These are phyloP conservation scores for Megalurothrips usitatus DNA, from an alignment of 2,888 invertebrate genomes.

Conservation along the genomic window DNA sequence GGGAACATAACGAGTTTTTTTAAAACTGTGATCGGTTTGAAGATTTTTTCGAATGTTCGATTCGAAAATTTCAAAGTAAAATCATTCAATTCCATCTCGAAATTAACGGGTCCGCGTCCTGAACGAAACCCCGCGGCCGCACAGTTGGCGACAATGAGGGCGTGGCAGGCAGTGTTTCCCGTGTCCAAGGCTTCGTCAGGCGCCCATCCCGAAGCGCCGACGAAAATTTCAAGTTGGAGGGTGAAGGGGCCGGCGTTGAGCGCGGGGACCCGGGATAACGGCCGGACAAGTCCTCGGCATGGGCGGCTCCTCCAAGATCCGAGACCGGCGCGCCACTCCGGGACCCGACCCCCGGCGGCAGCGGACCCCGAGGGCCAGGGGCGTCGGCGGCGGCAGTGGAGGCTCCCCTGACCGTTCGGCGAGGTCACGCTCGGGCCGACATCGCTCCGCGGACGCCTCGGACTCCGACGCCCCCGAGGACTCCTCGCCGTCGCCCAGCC, in stretches of 20 bases:
- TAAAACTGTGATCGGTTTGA: too few species aligned
- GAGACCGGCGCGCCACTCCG: background rate
- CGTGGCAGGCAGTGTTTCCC: background rate
- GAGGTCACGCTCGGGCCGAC: background rate
- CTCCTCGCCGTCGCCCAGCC: background rate
- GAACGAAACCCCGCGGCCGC: too few species aligned
- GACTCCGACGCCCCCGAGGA: background rate
- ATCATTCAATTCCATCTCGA: too few species aligned
- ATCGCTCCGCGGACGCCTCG: background rate
- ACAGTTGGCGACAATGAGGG: background rate
- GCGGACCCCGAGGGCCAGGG: background rate
- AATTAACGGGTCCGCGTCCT: too few species aligned
- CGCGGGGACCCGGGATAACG: too few species aligned
- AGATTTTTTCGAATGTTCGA: too few species aligned
- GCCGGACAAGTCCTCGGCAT: background rate
- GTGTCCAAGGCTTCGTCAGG: constrained; percentile 8
- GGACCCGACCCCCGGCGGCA: background rate
- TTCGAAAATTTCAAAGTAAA: too few species aligned
- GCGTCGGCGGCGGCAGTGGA: background rate
- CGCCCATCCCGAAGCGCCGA: too few species aligned
- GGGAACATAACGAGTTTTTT: too few species aligned
- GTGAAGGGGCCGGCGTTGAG: too few species aligned
- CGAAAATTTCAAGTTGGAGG: too few species aligned
- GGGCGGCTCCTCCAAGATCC: background rate
- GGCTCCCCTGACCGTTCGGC: background rate